phyloP scores from a whole-genome alignment of 2,113 vertebrate species.

The Ochotona princeps region DNA sequence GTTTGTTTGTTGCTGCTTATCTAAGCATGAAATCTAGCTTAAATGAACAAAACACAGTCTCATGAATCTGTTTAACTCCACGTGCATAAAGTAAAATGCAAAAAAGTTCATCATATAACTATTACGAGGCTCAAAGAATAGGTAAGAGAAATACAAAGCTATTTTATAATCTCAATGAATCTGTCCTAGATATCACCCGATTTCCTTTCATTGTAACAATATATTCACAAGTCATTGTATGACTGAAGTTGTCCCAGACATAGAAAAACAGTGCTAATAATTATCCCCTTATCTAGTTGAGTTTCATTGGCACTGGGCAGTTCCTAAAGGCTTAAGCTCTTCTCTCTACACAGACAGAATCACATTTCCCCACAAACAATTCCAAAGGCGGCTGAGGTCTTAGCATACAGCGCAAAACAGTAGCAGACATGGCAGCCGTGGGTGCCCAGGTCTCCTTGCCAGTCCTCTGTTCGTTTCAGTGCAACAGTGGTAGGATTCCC shows the following conservation, averaged over 20 bases:
- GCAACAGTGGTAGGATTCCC: no score
- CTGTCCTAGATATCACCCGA: no score
- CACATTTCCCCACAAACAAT: background rate
- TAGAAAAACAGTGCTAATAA: background rate
- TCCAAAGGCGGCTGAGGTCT: background rate
- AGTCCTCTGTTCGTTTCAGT: background rate
- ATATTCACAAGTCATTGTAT: background rate
- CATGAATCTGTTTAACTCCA: background rate
- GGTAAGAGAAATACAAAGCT: background rate
- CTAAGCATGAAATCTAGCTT: background rate
- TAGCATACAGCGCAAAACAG: background rate
- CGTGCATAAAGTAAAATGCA: background rate
- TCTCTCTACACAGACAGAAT: background rate
- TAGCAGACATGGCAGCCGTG: background rate
- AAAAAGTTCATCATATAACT: background rate
- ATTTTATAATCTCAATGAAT: background rate
- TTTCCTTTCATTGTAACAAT: background rate
- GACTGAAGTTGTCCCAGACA: background rate
- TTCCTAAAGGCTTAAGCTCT: background rate
- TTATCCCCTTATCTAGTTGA: background rate
- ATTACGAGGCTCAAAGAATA: background rate
- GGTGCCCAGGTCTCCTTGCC: rapidly evolving
- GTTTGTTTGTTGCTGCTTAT: background rate
- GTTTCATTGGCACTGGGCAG: background rate
- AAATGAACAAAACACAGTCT: background rate